phyloP scores from a whole-genome alignment of 2,888 invertebrate species.

The Limnephilus rhombicus region DNA sequence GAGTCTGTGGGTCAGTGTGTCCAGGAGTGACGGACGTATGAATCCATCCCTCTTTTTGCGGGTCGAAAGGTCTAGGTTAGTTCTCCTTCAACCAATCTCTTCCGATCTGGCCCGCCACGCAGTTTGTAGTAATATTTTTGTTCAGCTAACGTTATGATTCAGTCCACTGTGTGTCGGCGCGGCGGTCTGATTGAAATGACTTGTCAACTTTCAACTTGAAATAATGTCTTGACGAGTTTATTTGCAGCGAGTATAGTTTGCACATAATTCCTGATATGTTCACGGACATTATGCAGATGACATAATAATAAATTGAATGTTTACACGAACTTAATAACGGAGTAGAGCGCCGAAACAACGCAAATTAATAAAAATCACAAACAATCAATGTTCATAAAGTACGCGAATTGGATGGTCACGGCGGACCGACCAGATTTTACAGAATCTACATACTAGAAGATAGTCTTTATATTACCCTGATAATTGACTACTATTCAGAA shows the following conservation, averaged over 20 bases:
- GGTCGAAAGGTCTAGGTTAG: no score
- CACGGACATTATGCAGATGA: background rate
- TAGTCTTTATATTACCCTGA: no score
- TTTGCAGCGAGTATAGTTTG: background rate
- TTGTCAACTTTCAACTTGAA: constrained; percentile 25
- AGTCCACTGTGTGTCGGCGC: background rate
- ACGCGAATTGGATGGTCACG: no score
- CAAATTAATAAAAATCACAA: background rate
- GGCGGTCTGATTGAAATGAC: constrained; percentile 24
- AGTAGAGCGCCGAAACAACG: background rate
- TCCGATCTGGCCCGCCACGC: no score
- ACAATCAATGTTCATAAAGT: no score
- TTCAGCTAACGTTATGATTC: background rate
- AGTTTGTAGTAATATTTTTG: background rate
- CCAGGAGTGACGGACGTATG: no score
- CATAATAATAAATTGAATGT: background rate
- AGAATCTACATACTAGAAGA: no score
- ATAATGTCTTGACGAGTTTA: background rate
- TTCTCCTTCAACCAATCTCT: no score
- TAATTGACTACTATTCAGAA: no score
- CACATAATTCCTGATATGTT: background rate
- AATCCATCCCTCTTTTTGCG: no score
- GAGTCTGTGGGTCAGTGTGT: no score
- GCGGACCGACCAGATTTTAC: no score
- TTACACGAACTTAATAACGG: background rate